Evolutionary conservation across 2,797 vertebrate species (phyloP).

Genomic region (Hydrophis major): DNA sequence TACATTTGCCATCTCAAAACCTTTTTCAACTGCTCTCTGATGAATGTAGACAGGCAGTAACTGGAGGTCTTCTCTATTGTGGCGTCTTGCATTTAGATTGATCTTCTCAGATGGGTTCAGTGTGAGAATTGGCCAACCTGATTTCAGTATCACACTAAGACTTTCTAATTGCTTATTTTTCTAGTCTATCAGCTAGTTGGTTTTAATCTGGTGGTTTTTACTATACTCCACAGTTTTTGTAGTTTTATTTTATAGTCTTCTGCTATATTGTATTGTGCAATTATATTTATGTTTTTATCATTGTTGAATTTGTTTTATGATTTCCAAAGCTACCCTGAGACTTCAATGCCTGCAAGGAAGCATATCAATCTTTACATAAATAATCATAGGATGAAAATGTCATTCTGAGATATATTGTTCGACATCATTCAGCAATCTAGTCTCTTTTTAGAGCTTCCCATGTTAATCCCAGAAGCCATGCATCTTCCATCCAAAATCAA

Average conservation of each 20-base stretch:
- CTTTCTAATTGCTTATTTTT: not conserved
- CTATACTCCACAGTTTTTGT: not conserved
- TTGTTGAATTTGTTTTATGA: not conserved
- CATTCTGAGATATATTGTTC: not conserved
- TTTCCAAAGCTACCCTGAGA: not conserved
- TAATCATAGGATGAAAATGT: not conserved
- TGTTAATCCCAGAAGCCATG: not conserved
- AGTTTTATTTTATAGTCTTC: not conserved
- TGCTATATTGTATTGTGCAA: not conserved
- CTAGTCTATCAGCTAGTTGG: not conserved
- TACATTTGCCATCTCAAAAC: not conserved
- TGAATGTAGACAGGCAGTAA: not conserved
- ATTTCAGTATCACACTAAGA: not conserved
- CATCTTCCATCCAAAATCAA: not conserved
- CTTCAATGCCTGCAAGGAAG: not conserved
- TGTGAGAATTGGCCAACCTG: not conserved
- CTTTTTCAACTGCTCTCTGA: not conserved
- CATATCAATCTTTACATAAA: not conserved
- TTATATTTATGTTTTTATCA: not conserved
- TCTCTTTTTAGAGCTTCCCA: not conserved
- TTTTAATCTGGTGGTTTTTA: not conserved
- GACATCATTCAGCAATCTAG: not conserved
- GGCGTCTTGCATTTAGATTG: not conserved
- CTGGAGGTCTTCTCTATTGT: not conserved
- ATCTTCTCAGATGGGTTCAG: not conserved